Conservation (phyloP, 2,113 vertebrate species). For the Alethe diademata region DNA sequence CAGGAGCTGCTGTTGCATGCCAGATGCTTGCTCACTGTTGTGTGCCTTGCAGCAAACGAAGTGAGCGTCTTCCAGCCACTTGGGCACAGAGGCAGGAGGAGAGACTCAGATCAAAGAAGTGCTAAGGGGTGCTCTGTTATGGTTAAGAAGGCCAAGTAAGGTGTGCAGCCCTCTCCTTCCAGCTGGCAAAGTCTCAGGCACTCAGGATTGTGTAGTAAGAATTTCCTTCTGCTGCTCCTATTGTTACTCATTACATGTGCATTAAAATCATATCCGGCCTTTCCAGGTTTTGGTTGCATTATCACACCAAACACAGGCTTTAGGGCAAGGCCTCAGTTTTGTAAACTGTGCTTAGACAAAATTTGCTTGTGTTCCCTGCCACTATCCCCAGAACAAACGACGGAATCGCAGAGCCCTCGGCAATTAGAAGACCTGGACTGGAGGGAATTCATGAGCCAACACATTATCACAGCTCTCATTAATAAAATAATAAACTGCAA, state of each 20-base stretch:
- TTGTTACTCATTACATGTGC: not conserved
- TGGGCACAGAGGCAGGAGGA: not conserved
- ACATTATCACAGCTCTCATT: slow-evolving; percentile 49
- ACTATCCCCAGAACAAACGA: not conserved
- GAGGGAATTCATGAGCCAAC: slow-evolving; percentile 28
- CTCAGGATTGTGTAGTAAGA: not conserved
- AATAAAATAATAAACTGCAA: slow-evolving; percentile 57
- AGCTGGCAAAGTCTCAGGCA: slow-evolving; percentile 11
- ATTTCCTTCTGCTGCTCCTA: not conserved
- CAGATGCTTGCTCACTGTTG: slow-evolving; percentile 19
- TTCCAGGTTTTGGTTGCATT: not conserved
- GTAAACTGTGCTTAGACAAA: not conserved
- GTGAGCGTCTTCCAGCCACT: not conserved
- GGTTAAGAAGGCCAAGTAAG: slow-evolving; percentile 10
- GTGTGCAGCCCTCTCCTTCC: not conserved
- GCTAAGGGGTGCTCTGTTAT: not conserved
- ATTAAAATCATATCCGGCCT: not conserved
- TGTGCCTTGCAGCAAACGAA: slow-evolving; percentile 4
- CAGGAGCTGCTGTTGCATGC: not conserved
- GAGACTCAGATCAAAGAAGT: slow-evolving; percentile 22
- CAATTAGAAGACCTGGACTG: not conserved
- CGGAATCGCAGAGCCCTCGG: not conserved
- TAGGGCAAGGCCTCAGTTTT: not conserved
- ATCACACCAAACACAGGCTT: not conserved
- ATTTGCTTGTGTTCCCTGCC: not conserved